Evolutionary conservation across 2,113 vertebrate species (phyloP).

Genomic region (Xenotilapia caudafasciata): DNA sequence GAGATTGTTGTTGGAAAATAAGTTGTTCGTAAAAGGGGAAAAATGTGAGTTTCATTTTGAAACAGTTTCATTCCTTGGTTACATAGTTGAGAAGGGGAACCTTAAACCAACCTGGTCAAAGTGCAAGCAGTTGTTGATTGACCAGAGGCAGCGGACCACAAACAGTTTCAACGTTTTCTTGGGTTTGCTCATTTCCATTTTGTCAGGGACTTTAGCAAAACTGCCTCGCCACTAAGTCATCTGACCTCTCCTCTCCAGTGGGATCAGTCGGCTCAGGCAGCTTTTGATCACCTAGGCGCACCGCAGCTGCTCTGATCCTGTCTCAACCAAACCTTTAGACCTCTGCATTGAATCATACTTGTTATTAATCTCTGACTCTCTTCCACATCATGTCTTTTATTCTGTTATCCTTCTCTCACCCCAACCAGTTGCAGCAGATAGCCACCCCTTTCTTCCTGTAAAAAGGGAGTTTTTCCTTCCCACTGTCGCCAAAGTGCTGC

Average conservation of each 20-base stretch:
- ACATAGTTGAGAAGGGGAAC: background rate
- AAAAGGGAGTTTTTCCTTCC: fast-evolving
- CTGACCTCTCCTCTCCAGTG: background rate
- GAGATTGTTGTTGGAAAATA: background rate
- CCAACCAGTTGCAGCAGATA: background rate
- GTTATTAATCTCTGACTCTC: background rate
- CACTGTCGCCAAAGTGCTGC: background rate
- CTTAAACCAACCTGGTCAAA: background rate
- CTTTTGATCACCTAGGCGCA: background rate
- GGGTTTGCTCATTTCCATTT: background rate
- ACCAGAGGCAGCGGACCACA: fast-evolving
- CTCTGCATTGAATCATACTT: background rate
- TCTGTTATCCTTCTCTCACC: background rate
- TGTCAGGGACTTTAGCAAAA: background rate
- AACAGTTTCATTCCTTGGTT: background rate
- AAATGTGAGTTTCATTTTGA: background rate
- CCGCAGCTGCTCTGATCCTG: background rate
- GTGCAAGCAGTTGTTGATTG: background rate
- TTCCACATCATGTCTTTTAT: background rate
- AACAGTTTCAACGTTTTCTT: background rate
- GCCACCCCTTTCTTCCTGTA: background rate
- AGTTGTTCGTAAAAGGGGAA: background rate
- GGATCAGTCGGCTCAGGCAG: background rate
- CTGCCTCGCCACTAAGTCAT: background rate
- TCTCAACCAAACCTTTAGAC: background rate